These are phyloP conservation scores for Drosophila jambulina DNA, from an alignment of 1,140 invertebrate genomes.

Conservation along the genomic window DNA sequence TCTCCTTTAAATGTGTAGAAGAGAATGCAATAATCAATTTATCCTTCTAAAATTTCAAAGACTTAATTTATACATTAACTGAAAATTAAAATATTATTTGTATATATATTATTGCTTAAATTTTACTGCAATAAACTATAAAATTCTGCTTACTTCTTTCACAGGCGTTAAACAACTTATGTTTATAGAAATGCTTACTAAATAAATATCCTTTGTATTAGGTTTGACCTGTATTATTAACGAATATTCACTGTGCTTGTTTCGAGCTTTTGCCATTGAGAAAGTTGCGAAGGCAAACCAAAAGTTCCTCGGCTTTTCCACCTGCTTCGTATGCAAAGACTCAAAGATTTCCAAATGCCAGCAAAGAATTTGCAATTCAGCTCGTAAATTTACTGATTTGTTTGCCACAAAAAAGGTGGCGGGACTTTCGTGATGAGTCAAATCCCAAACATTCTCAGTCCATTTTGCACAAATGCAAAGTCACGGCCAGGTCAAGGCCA, in stretches of 20 bases:
- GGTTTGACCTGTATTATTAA: too few species aligned
- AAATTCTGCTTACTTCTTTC: too few species aligned
- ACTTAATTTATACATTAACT: too few species aligned
- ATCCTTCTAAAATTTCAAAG: too few species aligned
- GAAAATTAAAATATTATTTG: too few species aligned
- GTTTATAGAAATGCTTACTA: too few species aligned
- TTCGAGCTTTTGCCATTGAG: slow-evolving; percentile 2
- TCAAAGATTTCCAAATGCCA: slow-evolving; percentile 26
- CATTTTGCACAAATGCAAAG: slow-evolving; percentile 50
- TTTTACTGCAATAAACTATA: too few species aligned
- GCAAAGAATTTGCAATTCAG: slow-evolving; percentile 63
- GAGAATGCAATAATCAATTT: too few species aligned
- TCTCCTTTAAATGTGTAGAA: too few species aligned
- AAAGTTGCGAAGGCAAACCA: slow-evolving; percentile 2
- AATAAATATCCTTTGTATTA: too few species aligned
- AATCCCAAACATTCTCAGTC: slow-evolving; percentile 19
- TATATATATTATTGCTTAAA: too few species aligned
- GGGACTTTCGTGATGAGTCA: slow-evolving; percentile 42
- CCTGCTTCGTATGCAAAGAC: slow-evolving; percentile 29
- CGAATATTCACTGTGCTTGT: not conserved
- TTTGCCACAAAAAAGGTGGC: slow-evolving; percentile 57
- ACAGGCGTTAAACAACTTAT: too few species aligned
- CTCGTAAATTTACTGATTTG: slow-evolving; percentile 69
- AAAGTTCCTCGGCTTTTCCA: slow-evolving; percentile 26
- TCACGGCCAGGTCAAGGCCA: slow-evolving; percentile 68